Evolutionary conservation across 2,797 vertebrate genomes (phyloP), one percentile per base, ranked within the genome.

Genomic region (Spondyliosoma cantharus): DNA sequence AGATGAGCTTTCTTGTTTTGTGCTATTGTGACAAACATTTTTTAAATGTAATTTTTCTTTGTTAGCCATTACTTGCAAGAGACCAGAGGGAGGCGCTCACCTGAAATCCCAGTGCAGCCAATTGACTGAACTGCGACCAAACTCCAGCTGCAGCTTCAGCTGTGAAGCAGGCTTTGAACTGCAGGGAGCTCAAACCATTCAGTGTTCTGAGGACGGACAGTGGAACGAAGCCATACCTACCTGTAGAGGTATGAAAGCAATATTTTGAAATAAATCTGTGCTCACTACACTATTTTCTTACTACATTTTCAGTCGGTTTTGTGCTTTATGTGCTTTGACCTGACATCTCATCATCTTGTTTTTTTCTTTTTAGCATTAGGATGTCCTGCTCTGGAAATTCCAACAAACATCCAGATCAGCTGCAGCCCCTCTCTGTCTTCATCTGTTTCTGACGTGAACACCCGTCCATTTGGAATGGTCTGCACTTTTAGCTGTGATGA

Each of bases 81-180:
- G 59, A 27, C 89, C 91, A 90, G 91, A 87, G 76, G 76, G 7
- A 67, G 75, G 69, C 0, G 69, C 25, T 24, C 83, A 85, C 1
- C 59, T 88, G 25, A 48, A 65, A 32, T 19, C 78, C 20, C 64
- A 66, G 56, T 96, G 95, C 85, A 91, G 73, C 25, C 78, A 86
- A 27, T 15, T 85, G 56, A 80, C 79, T 12, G 52, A 64, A 7
- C 90, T 94, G 74, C 49, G 59, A 11, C 92, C 91, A 54, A 87
- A 75, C 27, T 92, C 95, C 7, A 84, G 29, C 54, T 96, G 96
- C 74, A 81, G 62, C 22, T 95, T 96, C 82, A 88, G 54, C 63
- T 96, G 96, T 29, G 15, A 76, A 0, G 62, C 89, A 5, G 95
- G 95, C 5, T 95, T 94, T 60, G 16, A 69, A 5, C 50, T 95